A percentile compares a stretch with the other conserved stretches of the same genome.
phyloP scores from a whole-genome alignment of 2,797 vertebrate genomes.

The Echiichthys vipera region DNA sequence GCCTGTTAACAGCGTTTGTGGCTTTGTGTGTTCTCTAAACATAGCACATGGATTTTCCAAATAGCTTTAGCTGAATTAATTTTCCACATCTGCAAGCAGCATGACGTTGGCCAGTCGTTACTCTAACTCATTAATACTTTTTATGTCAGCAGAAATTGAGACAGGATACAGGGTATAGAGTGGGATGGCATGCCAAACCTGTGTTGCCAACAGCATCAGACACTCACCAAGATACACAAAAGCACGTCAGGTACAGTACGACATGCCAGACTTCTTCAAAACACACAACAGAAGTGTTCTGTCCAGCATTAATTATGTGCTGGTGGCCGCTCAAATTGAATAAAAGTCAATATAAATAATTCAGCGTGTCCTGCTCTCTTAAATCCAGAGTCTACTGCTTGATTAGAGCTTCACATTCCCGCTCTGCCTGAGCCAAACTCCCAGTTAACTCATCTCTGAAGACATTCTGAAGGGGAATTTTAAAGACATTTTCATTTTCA shows the following conservation, averaged over 20 bases:
- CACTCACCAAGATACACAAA: conserved; percentile 13
- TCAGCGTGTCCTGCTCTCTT: not conserved
- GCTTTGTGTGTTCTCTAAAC: conserved; percentile 21
- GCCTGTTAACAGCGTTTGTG: conserved; percentile 10
- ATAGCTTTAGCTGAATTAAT: conserved; percentile 20
- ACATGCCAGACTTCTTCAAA: not conserved
- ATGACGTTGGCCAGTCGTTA: conserved; percentile 17
- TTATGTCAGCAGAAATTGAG: conserved; percentile 22
- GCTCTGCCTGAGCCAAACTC: not conserved
- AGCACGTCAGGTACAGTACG: not conserved
- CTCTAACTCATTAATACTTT: conserved; percentile 21
- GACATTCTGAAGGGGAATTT: not conserved
- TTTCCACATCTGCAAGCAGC: conserved; percentile 46
- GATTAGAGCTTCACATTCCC: not conserved
- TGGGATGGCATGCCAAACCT: conserved; percentile 5
- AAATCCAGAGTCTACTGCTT: not conserved
- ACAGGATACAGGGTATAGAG: conserved; percentile 9
- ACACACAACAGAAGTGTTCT: not conserved
- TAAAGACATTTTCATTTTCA: not conserved
- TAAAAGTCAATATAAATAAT: not conserved
- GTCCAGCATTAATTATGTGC: not conserved
- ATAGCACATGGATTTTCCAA: conserved; percentile 31
- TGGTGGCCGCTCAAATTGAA: not conserved
- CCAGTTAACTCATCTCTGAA: not conserved
- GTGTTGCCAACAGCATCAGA: conserved; percentile 14